phyloP scores from a whole-genome alignment of 2,797 vertebrate species.

The Macroramphosus scolopax region DNA sequence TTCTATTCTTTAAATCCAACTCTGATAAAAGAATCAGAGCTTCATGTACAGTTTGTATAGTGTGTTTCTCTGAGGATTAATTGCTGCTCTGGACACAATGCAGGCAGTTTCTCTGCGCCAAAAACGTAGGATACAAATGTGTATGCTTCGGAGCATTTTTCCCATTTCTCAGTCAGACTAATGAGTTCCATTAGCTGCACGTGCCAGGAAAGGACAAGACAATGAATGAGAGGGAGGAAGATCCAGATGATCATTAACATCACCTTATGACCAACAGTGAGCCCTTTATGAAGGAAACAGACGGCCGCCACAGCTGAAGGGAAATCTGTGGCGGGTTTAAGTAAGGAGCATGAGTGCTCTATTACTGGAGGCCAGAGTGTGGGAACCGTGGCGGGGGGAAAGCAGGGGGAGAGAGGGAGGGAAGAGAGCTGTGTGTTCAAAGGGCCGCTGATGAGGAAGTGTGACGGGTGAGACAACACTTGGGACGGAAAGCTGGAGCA shows the following conservation, averaged over 20 bases:
- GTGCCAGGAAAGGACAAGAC: slow-evolving; percentile 6
- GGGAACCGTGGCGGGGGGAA: slow-evolving; percentile 27
- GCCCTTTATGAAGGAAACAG: slow-evolving; percentile 39
- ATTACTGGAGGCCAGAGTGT: slow-evolving; percentile 39
- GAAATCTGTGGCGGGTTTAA: slow-evolving; percentile 42
- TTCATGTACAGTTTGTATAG: too few relatives aligned
- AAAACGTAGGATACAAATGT: too few relatives aligned
- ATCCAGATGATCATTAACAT: slow-evolving; percentile 27
- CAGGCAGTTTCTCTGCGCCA: too few relatives aligned
- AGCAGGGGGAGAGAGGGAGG: too few relatives aligned
- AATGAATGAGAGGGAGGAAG: background rate
- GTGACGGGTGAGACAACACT: too few relatives aligned
- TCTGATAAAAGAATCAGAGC: too few relatives aligned
- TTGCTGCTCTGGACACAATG: too few relatives aligned
- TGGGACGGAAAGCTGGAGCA: slow-evolving; percentile 26
- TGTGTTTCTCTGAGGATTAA: too few relatives aligned
- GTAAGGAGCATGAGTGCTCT: slow-evolving; percentile 44
- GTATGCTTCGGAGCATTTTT: too few relatives aligned
- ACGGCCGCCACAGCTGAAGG: slow-evolving; percentile 28
- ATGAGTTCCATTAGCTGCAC: background rate
- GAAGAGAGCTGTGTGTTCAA: too few relatives aligned
- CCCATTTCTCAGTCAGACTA: background rate
- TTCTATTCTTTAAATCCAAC: too few relatives aligned
- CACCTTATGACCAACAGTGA: slow-evolving; percentile 45
- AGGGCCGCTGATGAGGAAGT: slow-evolving; percentile 13